Percentiles rank a stretch among this genome's conserved stretches.
These are phyloP conservation scores for Oryzias dopingdopingensis DNA, from an alignment of 2,797 vertebrate genomes.

Conservation along the genomic window DNA sequence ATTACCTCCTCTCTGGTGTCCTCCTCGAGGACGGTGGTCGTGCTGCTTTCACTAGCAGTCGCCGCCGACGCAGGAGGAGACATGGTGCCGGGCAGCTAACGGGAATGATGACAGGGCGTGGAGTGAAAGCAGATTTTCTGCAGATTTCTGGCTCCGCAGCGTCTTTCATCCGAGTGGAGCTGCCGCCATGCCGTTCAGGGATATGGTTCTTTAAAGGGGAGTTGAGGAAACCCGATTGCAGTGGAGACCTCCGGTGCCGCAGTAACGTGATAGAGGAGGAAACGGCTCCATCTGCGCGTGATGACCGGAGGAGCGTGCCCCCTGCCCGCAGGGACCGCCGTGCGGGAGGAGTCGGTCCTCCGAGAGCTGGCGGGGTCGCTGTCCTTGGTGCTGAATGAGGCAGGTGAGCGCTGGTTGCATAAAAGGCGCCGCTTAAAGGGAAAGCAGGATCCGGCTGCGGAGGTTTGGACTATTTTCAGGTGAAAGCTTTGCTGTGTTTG, in stretches of 20 bases:
- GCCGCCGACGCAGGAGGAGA: slow-evolving; percentile 87
- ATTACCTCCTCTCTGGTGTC: slow-evolving; percentile 79
- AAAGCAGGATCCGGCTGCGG: slow-evolving; percentile 14
- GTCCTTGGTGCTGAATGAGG: slow-evolving; percentile 43
- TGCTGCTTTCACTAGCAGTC: slow-evolving; percentile 78
- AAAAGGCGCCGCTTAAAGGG: slow-evolving; percentile 53
- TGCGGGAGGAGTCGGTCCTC: neutral
- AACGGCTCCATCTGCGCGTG: slow-evolving; percentile 25
- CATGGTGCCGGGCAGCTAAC: slow-evolving; percentile 62
- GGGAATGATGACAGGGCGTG: slow-evolving; percentile 54
- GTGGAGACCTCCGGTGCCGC: slow-evolving; percentile 41
- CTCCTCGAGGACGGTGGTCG: slow-evolving; percentile 67
- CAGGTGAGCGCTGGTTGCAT: slow-evolving; percentile 41
- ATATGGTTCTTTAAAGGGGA: neutral
- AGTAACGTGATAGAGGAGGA: slow-evolving; percentile 42
- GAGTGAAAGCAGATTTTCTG: slow-evolving; percentile 26
- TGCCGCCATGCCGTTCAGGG: slow-evolving; percentile 5
- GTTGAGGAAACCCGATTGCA: slow-evolving; percentile 6
- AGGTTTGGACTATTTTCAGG: too few relatives aligned
- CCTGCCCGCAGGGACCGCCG: slow-evolving; percentile 5
- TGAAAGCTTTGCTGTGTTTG: too few relatives aligned
- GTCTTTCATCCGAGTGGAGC: slow-evolving; percentile 27
- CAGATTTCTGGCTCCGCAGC: slow-evolving; percentile 28
- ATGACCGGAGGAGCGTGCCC: slow-evolving; percentile 10
- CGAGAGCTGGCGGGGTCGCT: slow-evolving; percentile 12